Evolutionary conservation across 2,797 vertebrate species (phyloP).

Genomic region (Pseudomugil tenellus): DNA sequence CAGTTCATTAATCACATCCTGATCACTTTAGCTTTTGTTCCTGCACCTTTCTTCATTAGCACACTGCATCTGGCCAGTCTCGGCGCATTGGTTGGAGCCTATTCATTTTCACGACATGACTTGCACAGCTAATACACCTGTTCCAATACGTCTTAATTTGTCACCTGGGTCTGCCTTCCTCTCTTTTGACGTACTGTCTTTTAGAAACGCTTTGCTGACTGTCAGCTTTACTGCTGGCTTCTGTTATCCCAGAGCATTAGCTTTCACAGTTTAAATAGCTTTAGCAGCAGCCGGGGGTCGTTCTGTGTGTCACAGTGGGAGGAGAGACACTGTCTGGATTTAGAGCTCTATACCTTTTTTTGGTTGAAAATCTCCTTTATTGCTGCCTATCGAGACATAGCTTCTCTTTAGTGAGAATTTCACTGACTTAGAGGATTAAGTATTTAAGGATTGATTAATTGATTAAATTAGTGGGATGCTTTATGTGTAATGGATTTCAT

Average conservation of each 20-base stretch:
- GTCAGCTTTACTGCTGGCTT: slow-evolving; percentile 63
- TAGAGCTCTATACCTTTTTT: slow-evolving; percentile 49
- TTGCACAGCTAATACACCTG: slow-evolving; percentile 58
- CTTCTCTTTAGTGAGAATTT: slow-evolving; percentile 15
- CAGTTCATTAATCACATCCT: slow-evolving; percentile 56
- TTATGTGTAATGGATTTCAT: slow-evolving; percentile 42
- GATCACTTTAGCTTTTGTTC: slow-evolving; percentile 56
- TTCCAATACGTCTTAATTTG: slow-evolving; percentile 68
- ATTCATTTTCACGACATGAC: slow-evolving; percentile 62
- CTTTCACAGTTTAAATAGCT: slow-evolving; percentile 72
- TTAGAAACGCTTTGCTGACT: slow-evolving; percentile 55
- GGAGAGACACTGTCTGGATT: slow-evolving; percentile 52
- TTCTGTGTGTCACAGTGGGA: slow-evolving; percentile 57
- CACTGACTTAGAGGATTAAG: slow-evolving; percentile 22
- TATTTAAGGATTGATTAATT: slow-evolving; percentile 21
- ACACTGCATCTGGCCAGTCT: slow-evolving; percentile 41
- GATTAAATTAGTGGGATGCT: slow-evolving; percentile 28
- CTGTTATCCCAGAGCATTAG: slow-evolving; percentile 69
- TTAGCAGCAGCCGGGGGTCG: slow-evolving; percentile 53
- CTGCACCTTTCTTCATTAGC: slow-evolving; percentile 39
- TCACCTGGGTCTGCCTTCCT: slow-evolving; percentile 43
- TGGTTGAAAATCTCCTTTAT: slow-evolving; percentile 48
- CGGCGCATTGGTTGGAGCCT: slow-evolving; percentile 45
- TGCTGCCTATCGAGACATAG: slow-evolving; percentile 28
- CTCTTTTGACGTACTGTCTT: slow-evolving; percentile 36